phyloP scores from a whole-genome alignment of 2,113 vertebrate genomes.

The Sylvia atricapilla region DNA sequence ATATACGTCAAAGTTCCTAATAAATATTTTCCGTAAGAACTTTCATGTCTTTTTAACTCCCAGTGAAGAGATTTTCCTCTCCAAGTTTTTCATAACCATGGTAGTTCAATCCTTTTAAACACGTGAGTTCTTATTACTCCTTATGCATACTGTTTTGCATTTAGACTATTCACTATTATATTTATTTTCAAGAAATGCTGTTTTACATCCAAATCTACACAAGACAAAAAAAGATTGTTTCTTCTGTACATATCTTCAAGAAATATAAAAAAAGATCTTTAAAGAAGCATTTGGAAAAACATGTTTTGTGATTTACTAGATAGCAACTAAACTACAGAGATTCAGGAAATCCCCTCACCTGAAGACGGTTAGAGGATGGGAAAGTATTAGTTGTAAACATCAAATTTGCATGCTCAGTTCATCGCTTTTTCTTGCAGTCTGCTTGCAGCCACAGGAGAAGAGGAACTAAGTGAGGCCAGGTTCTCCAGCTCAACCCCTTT shows the following conservation, averaged over 20 bases:
- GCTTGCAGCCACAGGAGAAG: background rate
- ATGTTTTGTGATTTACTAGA: background rate
- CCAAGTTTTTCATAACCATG: background rate
- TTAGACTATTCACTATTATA: background rate
- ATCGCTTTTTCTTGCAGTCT: background rate
- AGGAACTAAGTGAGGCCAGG: background rate
- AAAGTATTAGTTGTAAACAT: background rate
- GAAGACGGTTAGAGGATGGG: background rate
- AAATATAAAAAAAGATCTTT: background rate
- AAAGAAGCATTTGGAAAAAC: background rate
- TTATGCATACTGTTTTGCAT: background rate
- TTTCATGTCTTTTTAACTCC: background rate
- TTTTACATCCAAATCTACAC: background rate
- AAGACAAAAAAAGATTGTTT: background rate
- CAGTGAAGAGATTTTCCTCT: background rate
- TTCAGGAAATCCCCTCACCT: background rate
- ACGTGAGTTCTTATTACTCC: background rate
- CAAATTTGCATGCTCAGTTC: background rate
- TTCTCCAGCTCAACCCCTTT: background rate
- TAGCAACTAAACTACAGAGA: background rate
- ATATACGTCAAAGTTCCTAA: background rate
- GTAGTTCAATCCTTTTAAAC: background rate
- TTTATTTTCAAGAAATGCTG: background rate
- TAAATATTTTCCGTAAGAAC: background rate
- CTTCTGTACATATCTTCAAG: background rate